Evolutionary conservation across 2,797 vertebrate species (phyloP).

Genomic region (Notolepis coatsorum): DNA sequence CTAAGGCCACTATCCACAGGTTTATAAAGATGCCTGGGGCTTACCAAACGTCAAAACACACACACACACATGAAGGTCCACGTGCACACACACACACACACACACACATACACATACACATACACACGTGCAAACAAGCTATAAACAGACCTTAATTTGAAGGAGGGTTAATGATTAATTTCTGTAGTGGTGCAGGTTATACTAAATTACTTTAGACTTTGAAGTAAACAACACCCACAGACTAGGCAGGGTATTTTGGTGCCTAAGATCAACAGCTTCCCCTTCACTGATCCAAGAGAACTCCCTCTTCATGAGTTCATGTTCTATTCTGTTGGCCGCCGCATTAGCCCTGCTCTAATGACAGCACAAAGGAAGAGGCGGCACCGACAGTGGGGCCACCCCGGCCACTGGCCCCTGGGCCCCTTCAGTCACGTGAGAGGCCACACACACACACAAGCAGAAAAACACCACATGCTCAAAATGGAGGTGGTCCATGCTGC

Average conservation of each 20-base stretch:
- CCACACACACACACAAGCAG: not conserved
- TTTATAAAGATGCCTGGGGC: too few relatives aligned
- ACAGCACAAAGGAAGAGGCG: not conserved
- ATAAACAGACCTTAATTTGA: not conserved
- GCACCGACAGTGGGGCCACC: not conserved
- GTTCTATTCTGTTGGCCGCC: not conserved
- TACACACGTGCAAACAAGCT: not conserved
- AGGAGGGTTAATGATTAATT: not conserved
- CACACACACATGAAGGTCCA: too few relatives aligned
- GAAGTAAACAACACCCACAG: not conserved
- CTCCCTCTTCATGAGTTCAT: not conserved
- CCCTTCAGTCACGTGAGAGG: conserved; percentile 4
- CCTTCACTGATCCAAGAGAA: not conserved
- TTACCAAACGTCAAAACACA: too few relatives aligned
- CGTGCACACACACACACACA: too few relatives aligned
- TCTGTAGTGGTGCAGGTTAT: not conserved
- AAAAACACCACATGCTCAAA: conserved; percentile 16
- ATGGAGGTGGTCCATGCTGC: conserved; percentile 20
- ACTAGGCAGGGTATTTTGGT: not conserved
- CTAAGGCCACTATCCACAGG: too few relatives aligned
- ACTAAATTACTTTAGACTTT: not conserved
- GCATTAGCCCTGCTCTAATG: not conserved
- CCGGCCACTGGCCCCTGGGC: not conserved
- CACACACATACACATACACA: not conserved
- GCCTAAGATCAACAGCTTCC: not conserved